Conservation (phyloP, 2,113 vertebrate species). For the Sterna hirundo region DNA sequence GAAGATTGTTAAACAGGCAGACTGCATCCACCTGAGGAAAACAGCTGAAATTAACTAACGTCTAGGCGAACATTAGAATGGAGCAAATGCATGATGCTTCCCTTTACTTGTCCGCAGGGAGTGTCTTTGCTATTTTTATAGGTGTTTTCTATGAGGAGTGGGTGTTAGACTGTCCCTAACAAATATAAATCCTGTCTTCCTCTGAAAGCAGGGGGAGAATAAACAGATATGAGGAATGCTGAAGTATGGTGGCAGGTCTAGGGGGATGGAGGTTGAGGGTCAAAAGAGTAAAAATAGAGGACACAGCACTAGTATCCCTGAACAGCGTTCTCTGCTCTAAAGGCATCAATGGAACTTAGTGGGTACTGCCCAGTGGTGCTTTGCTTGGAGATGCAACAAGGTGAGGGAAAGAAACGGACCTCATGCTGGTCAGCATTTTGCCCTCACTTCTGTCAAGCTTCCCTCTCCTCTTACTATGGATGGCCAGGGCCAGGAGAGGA, state of each 20-base stretch:
- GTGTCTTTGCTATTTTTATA: not conserved
- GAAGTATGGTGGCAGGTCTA: not conserved
- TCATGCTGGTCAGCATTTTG: not conserved
- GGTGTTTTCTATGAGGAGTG: not conserved
- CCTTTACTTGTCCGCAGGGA: not conserved
- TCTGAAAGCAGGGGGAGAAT: not conserved
- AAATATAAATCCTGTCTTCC: not conserved
- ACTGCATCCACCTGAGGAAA: not conserved
- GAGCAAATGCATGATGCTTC: not conserved
- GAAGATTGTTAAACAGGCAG: not conserved
- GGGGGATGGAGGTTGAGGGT: not conserved
- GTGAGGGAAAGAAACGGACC: not conserved
- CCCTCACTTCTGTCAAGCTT: not conserved
- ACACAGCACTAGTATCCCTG: not conserved
- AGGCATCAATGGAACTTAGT: not conserved
- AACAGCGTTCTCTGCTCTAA: not conserved
- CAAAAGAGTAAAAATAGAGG: not conserved
- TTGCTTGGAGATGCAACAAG: not conserved
- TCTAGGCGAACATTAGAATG: not conserved
- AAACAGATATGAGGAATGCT: not conserved
- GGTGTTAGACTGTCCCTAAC: not conserved
- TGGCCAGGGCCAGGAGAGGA: not conserved
- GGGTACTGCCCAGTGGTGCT: not conserved
- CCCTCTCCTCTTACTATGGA: not conserved
- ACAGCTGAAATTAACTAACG: not conserved